Evolutionary conservation across 2,888 invertebrate species (phyloP), one percentile per base, ranked within the genome.

Genomic region (Anorthoa munda): DNA sequence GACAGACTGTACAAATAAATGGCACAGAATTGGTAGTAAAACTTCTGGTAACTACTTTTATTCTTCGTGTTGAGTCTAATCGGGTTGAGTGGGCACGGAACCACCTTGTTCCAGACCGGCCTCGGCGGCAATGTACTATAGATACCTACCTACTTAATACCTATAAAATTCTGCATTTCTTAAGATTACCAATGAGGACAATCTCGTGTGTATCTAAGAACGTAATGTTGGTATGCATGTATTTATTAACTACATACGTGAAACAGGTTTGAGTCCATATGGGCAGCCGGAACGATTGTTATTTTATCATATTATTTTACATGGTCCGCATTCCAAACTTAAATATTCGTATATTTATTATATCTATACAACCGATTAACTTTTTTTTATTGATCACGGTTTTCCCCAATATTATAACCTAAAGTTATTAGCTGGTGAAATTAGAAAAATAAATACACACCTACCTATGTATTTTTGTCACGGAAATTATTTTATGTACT

Each of bases 211-310:
- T 66, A 67, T 81, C 75, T 74, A 65, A 74, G 68, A 73, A 72
- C 66, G 60, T 66, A 79, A 64, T 80, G 68, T 79, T 76, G 85
- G 87, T 83, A 83, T 89, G 90, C 87, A 89, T 84, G 88, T 86
- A 87, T 87, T 86, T 86, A 88, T 86, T 84, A 87, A 87, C 81
- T 79, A 87, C 81, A 81, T 81, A 77, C 85, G 85, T 86, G 81
- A 88, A 94, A 94, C 94, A 87, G 94, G 94, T 94, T 94, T 90
- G 86, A 84, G 88, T 89, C 92, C 93, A 93, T 93, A 94, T 93
- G 92, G 93, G 89, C 91, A 88, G 89, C 80, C 85, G 88, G 87
- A 90, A 86, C 90, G 91, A 92, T 93, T 92, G 93, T 92, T 93
- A 92, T 93, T 92, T 92, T 93, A 94, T 93, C 90, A 92, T 90